These are phyloP conservation scores for Amphiprion percula DNA, from an alignment of 2,113 vertebrate species.

Conservation along the genomic window DNA sequence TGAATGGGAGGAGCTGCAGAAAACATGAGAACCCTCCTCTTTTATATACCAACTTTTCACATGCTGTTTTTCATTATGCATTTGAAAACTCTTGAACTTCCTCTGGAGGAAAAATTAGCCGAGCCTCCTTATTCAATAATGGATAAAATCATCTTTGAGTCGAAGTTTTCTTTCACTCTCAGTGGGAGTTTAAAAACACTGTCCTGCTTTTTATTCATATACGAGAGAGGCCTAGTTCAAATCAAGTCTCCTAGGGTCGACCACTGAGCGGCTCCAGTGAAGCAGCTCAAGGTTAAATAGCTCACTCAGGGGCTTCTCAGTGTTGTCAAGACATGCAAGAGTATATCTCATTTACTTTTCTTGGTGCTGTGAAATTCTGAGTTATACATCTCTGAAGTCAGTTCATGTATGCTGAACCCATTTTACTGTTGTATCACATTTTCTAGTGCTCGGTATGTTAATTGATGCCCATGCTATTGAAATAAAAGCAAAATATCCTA, in stretches of 20 bases:
- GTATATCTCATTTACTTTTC: conserved; percentile 20
- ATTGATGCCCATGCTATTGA: not conserved
- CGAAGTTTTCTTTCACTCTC: conserved; percentile 7
- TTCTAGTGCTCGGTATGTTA: not conserved
- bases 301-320: conserved; percentile 18
- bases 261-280: conserved; percentile 35
- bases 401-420: no score
- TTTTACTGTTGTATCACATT: not conserved
- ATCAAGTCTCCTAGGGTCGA: not conserved
- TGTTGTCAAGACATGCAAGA: conserved; percentile 2
- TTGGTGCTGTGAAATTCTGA: not conserved
- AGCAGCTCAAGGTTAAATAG: conserved; percentile 45
- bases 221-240: conserved; percentile 7
- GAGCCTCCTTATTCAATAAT: conserved; percentile 1
- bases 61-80: not conserved
- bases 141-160: conserved; percentile 16
- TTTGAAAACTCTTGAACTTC: conserved; percentile 12
- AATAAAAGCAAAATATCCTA: not conserved
- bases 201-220: conserved; percentile 29
- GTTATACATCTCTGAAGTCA: not conserved
- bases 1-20: not conserved
- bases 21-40: not conserved
- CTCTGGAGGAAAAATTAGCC: not conserved
- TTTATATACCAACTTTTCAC: not conserved
- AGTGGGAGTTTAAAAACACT: conserved; percentile 8